Base-by-base conservation (phyloP, 2,797 vertebrate species). In the Momotus momota region DNA sequence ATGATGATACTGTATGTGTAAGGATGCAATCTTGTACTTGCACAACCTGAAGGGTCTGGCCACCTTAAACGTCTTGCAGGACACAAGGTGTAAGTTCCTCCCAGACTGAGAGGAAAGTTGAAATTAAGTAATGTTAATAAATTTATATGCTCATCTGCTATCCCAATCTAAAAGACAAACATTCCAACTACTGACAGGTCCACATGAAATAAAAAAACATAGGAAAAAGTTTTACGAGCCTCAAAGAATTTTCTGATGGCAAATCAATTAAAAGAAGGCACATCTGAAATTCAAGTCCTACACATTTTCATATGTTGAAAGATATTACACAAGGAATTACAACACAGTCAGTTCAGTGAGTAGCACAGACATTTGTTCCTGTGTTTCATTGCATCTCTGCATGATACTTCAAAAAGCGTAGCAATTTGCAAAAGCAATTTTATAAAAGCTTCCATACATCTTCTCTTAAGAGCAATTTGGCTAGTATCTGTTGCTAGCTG, bases 201-300 rank as follows among this genome's bases (percentile, higher is more conserved):
- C 55, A 67, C 2, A 4, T 64, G 22, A 85, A 95, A 87, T 90
- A 5, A 71, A 74, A 35, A 82, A 87, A 46, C 21, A 19, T n/a
- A 69, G 35, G 71, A 75, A 94, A 95, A 89, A 66, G 29, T 2
- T 84, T 94, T 74, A 79, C 78, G 43, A 52, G 38, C 2, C 58
- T 52, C 81, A 51, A 94, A 92, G 41, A 93, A 96, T 97, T 97
- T 98, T 97, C 97, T 95, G 88, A 97, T 96, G 93, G 91, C 90
- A 97, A 97, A 96, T 97, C 81, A 91, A 93, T 97, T 95, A 94
- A 95, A 97, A 90, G 97, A 97, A 98, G 98, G 95, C 95, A 98
- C 92, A 55, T 97, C 67, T 97, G 96, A 98, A 98, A 98, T 98
- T 98, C 97, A 98, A 98, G 66, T 97, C 96, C 97, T 97, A 93